Base-by-base conservation (phyloP, 2,113 vertebrate genomes). In the Mustelus asterias region DNA sequence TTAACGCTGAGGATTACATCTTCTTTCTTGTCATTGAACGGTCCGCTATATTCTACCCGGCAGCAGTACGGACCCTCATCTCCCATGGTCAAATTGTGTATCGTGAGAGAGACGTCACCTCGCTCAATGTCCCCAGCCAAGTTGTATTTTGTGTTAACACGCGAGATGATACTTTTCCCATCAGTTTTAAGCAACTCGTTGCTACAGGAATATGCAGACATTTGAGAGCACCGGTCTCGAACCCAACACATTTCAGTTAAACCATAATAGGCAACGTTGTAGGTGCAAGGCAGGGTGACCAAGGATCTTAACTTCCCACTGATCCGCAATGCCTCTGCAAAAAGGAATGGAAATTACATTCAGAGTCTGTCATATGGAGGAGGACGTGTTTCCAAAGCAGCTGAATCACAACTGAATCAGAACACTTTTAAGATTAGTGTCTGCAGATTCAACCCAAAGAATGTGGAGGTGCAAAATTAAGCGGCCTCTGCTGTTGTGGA, bases 81-180 rank as follows among this genome's bases (percentile, higher is more conserved):
- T 58, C 11, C 24, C 85, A 54, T 3, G 20, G 7, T 58, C 85
- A 88, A 13, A 29, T 58, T 9, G 22, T 88, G 22, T 88, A 88
- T 88, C 44, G 85, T 88, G 0, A 88, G 24, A 13, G 85, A 88
- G 10, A 88, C 3, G 3, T 88, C 13, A 4, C 85, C 85, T 29
- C 14, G 20, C 48, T 58, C 1, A 29, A 88, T 2, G 48, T 88
- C 48, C 24, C 85, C 85, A 29, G 0, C 4, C 22, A 88, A 29
- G 13, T 58, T 11, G 48, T 58, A 88, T 58, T 88, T 88, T 9
- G 65, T 0, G 16, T 18, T 16, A 67, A 20, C 1, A 67, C 18
- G 1, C 0, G 2, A 0, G 2, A 3, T 18, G 65, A n/a, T 11
- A 13, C 0, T 0, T 11, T 0, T 88, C 10, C 41, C 48, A 2